phyloP scores from a whole-genome alignment of 2,113 vertebrate species.

The Toxotes jaculatrix region DNA sequence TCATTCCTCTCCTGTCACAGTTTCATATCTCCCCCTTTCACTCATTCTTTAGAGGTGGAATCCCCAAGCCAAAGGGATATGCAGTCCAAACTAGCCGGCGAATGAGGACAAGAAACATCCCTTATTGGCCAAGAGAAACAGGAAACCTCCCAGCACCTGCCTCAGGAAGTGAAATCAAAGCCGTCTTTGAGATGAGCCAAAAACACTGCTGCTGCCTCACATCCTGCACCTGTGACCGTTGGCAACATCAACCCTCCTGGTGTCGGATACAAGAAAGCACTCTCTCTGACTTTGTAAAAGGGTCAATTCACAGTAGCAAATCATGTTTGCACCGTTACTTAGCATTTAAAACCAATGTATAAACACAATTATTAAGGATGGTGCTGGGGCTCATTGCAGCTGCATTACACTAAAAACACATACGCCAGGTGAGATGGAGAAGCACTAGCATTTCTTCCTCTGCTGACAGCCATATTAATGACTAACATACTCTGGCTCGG shows the following conservation, averaged over 20 bases:
- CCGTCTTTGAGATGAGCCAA: constrained; percentile 72
- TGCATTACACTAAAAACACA: neutral
- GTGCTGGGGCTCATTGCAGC: neutral
- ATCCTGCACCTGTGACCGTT: constrained; percentile 77
- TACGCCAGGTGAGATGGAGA: constrained; percentile 5
- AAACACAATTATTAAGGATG: constrained; percentile 13
- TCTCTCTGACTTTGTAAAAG: constrained; percentile 59
- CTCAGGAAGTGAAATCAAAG: constrained; percentile 79
- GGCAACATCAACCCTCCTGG: constrained; percentile 59
- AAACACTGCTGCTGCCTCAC: constrained; percentile 57
- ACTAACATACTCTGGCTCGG: constrained; percentile 6
- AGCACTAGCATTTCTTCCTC: neutral
- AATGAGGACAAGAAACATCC: constrained; percentile 65
- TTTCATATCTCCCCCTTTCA: constrained; percentile 63
- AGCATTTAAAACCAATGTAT: constrained; percentile 16
- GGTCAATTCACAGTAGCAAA: constrained; percentile 54
- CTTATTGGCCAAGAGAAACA: constrained; percentile 72
- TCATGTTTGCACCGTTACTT: constrained; percentile 18
- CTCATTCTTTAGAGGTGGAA: constrained; percentile 30
- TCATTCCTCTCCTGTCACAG: constrained; percentile 14
- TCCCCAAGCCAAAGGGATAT: constrained; percentile 39
- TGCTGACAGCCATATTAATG: constrained; percentile 52
- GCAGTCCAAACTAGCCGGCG: constrained; percentile 42
- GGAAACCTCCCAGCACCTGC: constrained; percentile 75
- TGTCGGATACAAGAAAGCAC: constrained; percentile 58